phyloP scores from a whole-genome alignment of 2,888 invertebrate species.

The Liodrosophila aerea region DNA sequence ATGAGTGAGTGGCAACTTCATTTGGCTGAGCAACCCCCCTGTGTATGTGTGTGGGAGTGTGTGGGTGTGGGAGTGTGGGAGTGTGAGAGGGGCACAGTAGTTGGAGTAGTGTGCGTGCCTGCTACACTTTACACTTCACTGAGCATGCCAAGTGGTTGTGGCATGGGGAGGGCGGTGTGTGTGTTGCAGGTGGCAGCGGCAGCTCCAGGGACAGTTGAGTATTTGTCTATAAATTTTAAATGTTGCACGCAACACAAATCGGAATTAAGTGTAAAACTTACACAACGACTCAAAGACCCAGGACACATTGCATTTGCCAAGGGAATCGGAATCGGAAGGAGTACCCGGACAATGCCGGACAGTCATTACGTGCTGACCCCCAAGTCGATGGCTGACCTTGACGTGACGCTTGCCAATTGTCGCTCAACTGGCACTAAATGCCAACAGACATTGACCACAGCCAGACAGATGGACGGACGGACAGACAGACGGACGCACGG shows the following conservation, averaged over 20 bases:
- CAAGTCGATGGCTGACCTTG: constrained; percentile 56
- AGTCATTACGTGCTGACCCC: constrained; percentile 27
- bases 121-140: constrained; percentile 73
- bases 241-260: constrained; percentile 75
- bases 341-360: constrained; percentile 12
- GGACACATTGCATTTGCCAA: too few relatives aligned
- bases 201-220: constrained; percentile 19
- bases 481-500: too few relatives aligned
- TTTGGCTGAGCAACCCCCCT: constrained; percentile 37
- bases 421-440: constrained; percentile 65
- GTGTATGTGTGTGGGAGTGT: neutral
- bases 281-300: constrained; percentile 23
- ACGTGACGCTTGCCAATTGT: constrained; percentile 61
- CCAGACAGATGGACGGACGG: too few relatives aligned
- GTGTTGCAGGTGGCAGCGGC: constrained; percentile 12
- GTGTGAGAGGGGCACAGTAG: neutral
- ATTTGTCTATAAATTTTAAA: constrained; percentile 78
- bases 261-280: constrained; percentile 66
- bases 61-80: constrained; percentile 8
- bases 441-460: constrained; percentile 40
- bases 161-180: neutral
- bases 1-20: constrained; percentile 55
- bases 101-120: constrained; percentile 35
- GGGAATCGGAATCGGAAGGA: too few relatives aligned
- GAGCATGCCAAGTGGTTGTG: constrained; percentile 72